Percentiles rank a stretch among this genome's conserved stretches.
Conservation (phyloP, 2,888 invertebrate genomes). For the Pachliopta kotzebuea region DNA sequence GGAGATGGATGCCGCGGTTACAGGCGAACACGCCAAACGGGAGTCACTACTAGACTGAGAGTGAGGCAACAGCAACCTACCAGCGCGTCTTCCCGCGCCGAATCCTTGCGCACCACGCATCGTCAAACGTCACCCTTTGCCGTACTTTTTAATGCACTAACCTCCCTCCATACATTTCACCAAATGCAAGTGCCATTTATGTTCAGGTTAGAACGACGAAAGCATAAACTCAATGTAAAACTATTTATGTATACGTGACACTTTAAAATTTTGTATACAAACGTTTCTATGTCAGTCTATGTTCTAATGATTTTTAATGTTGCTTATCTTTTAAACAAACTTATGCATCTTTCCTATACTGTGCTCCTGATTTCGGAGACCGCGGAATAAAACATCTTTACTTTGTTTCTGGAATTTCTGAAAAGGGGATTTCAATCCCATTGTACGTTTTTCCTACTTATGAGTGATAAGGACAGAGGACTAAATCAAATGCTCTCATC, state of each 20-base stretch:
- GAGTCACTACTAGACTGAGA: slow-evolving; percentile 57
- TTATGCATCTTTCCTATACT: too few species aligned
- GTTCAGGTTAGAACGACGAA: not conserved
- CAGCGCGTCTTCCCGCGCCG: slow-evolving; percentile 58
- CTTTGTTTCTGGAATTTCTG: too few species aligned
- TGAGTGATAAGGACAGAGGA: too few species aligned
- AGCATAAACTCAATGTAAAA: not conserved
- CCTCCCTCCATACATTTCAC: slow-evolving; percentile 38
- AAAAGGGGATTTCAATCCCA: too few species aligned
- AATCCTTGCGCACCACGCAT: slow-evolving; percentile 61
- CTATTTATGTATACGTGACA: not conserved
- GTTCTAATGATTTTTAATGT: too few species aligned
- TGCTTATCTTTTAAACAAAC: too few species aligned
- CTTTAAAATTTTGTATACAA: too few species aligned
- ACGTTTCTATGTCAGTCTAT: too few species aligned
- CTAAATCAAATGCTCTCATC: too few species aligned
- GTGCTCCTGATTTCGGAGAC: too few species aligned
- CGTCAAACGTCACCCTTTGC: slow-evolving; percentile 51
- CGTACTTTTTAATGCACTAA: slow-evolving; percentile 46
- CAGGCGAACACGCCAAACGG: slow-evolving; percentile 48
- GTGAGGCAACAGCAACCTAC: slow-evolving; percentile 52
- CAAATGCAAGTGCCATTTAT: slow-evolving; percentile 15
- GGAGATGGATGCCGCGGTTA: slow-evolving; percentile 36
- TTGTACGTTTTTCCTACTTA: too few species aligned
- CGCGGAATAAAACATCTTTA: too few species aligned